Base-by-base conservation (phyloP, 2,113 vertebrate genomes). In the Psammodynastes pulverulentus region DNA sequence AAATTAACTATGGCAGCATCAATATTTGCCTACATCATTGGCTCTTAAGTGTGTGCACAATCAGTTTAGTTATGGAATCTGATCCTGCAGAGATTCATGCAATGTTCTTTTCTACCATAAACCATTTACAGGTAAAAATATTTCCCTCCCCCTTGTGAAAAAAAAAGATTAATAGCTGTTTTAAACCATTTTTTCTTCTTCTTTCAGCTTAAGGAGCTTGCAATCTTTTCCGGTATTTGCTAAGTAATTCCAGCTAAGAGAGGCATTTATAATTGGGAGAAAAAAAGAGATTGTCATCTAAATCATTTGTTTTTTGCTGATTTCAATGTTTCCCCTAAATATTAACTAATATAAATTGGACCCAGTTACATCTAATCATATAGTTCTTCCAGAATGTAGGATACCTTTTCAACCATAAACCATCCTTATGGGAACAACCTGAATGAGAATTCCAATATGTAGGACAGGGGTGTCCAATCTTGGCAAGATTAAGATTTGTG, bases 1-100 rank as follows among this genome's bases (percentile, higher is more conserved):
- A 93, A 95, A 96, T 96, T 94, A 94, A 94, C 85, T 95, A 94
- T 91, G 94, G 93, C 79, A 92, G 46, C 94, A 96, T 94, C 91
- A 92, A 93, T 92, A 92, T 45, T 93, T 91, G 92, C 53, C 26
- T 94, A 86, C 92, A 0, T 34, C 92, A 95, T 48, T 89, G 93
- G 91, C 90, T 15, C 45, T 92, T 93, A 94, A 45, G 94, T 85
- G 95, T 85, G 95, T 93, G 86, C 84, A 87, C 91, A 67, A 87
- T 94, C 53, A 93, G 45, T 91, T 92, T 89, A 92, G 93, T 94
- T 95, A 86, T 89, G 46, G 67, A 88, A 12, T 92, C 72, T 92
- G 29, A 92, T 92, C 62, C 87, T 92, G 52, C 53, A 89, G 52
- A 92, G 87, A 89, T 92, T 92, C 85, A 86, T 92, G 72, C n/a